Base-by-base conservation (phyloP, 2,888 invertebrate species). In the Spatulosminthurus flaviceps region DNA sequence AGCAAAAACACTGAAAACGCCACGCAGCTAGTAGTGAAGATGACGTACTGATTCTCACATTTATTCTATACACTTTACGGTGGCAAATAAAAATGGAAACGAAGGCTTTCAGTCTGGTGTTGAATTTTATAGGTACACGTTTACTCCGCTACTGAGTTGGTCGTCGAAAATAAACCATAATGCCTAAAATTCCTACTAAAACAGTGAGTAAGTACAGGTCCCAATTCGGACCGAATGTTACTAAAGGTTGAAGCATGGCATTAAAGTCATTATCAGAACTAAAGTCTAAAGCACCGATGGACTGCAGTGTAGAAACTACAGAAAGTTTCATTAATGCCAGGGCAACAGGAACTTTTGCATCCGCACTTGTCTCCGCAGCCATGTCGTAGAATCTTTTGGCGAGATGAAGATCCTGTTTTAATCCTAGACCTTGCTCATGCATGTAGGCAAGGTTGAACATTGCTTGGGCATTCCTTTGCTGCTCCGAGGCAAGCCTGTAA, bases 361-460 rank as follows among this genome's bases (percentile, higher is more conserved):
- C 98, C 0, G 93, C 90, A 87, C 94, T 95, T 0, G 96, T 94
- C 87, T 97, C 95, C 0, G 95, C 95, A 0, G 98, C 97, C 88
- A 95, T 91, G 90, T 99, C 99, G 89, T 98, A 99, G 88, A 95
- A 95, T 29, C 99, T 91, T 89, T 99, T 99, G 29, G 99, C 99
- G 80, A 99, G 89, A 89, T 99, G 96, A 87, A 96, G 92, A 89
- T 99, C 92, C 88, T 90, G 89, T 84, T 90, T 90, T 89, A 99
- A 93, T 9, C 99, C 99, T 28, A 98, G 90, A 0, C 99, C 99
- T 84, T 95, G 94, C 88, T 98, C 98, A 88, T 99, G 98, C 99
- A 99, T 99, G 88, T 98, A 99, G 28, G 97, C 99, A 83, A 99
- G 91, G 89, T 99, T 99, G 88, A 99, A 99, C 92, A 98, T 97